A percentile compares a stretch with the other conserved stretches of the same genome.
These are phyloP conservation scores for Epistrophe grossulariae DNA, from an alignment of 2,888 invertebrate species.

Conservation along the genomic window DNA sequence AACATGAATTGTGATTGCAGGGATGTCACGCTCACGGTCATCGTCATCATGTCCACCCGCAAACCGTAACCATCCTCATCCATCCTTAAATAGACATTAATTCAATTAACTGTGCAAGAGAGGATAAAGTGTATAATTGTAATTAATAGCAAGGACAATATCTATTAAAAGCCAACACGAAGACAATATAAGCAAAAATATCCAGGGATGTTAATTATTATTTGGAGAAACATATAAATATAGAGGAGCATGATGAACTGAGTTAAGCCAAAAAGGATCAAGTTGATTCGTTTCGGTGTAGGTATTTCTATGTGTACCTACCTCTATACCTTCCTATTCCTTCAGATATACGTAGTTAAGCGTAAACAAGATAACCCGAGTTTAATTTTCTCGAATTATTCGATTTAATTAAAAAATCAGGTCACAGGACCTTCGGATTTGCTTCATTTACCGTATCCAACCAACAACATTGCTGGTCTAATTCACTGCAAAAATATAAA, in stretches of 20 bases:
- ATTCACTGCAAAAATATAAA: neutral
- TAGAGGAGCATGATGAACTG: neutral
- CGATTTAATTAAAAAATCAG: conserved; percentile 66
- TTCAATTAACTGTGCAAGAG: conserved; percentile 53
- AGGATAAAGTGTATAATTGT: conserved; percentile 59
- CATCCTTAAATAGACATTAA: conserved; percentile 42
- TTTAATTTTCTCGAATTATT: conserved; percentile 64
- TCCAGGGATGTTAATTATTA: conserved; percentile 56
- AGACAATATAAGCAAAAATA: conserved; percentile 36
- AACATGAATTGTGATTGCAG: conserved; percentile 54
- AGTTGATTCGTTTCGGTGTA: neutral
- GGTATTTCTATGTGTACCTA: neutral
- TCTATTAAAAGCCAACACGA: conserved; percentile 54
- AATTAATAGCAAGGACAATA: conserved; percentile 68
- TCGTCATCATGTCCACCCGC: conserved; percentile 10
- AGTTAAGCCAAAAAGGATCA: conserved; percentile 35
- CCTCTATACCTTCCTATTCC: no score
- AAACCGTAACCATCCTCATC: conserved; percentile 5
- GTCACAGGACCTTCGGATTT: conserved; percentile 62
- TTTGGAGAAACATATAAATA: neutral
- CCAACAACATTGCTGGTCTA: neutral
- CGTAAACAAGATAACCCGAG: conserved; percentile 42
- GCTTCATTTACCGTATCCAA: conserved; percentile 15
- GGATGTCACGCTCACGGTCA: conserved; percentile 14
- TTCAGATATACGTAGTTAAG: no score